These are phyloP conservation scores for Rutpela maculata DNA, from an alignment of 2,888 invertebrate species.

Conservation along the genomic window DNA sequence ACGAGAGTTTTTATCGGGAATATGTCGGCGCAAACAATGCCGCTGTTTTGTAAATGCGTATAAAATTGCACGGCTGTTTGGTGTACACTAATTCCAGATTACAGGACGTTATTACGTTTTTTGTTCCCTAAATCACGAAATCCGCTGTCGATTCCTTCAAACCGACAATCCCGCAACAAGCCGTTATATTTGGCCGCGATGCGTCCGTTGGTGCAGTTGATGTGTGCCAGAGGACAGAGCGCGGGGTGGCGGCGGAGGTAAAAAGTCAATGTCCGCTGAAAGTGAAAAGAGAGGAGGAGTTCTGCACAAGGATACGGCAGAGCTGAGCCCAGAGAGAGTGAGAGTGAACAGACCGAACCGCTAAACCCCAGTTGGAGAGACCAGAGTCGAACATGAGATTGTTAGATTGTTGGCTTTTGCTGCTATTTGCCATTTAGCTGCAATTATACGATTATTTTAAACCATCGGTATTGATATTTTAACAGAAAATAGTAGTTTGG, in stretches of 20 bases:
- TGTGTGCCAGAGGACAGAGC: constrained; percentile 57
- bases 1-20: not conserved
- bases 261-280: constrained; percentile 69
- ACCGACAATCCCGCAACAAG: constrained; percentile 46
- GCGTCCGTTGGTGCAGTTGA: constrained; percentile 57
- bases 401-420: constrained; percentile 39
- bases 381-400: constrained; percentile 35
- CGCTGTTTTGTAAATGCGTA: not conserved
- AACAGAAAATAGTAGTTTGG: not conserved
- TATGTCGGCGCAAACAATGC: not conserved
- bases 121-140: constrained; percentile 2
- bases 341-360: constrained; percentile 37
- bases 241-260: constrained; percentile 45
- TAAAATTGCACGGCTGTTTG: not conserved
- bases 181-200: constrained; percentile 60
- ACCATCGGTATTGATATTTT: constrained; percentile 25
- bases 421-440: constrained; percentile 40
- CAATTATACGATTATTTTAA: constrained; percentile 43
- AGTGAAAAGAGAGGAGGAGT: constrained; percentile 70
- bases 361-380: constrained; percentile 29
- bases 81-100: not conserved
- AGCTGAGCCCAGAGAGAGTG: constrained; percentile 40
- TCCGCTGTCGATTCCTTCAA: not conserved
- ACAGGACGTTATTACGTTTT: constrained; percentile 1
- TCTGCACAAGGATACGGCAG: constrained; percentile 65